These are phyloP conservation scores for Acropternis orthonyx DNA, from an alignment of 2,797 vertebrate genomes.

Conservation along the genomic window DNA sequence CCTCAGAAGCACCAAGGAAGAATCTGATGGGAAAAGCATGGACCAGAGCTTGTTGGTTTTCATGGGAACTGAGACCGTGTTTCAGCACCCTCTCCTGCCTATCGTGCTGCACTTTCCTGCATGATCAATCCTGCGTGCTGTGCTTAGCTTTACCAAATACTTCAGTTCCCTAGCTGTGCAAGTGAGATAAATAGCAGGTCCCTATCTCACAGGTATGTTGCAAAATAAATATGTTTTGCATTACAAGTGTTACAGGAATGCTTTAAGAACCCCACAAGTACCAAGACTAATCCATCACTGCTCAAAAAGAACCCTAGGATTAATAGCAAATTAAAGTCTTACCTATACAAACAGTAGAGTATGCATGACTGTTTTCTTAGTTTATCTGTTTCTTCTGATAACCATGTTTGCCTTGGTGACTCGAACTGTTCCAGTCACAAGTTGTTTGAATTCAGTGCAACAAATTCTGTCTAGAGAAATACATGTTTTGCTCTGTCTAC, in stretches of 20 bases:
- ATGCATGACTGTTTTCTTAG: not conserved
- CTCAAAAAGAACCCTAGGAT: not conserved
- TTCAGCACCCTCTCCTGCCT: not conserved
- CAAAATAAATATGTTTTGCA: slow-evolving; percentile 1
- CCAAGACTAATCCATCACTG: not conserved
- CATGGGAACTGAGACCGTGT: not conserved
- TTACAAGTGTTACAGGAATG: not conserved
- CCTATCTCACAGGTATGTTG: not conserved
- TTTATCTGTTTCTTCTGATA: slow-evolving; percentile 33
- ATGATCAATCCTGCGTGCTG: not conserved
- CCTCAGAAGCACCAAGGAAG: not conserved
- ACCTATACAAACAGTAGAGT: not conserved
- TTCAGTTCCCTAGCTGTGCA: not conserved
- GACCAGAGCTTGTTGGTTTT: not conserved
- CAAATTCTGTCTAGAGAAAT: not conserved
- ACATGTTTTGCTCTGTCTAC: not conserved
- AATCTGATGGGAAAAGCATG: not conserved
- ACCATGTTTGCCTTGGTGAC: not conserved
- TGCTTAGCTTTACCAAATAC: not conserved
- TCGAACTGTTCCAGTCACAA: not conserved
- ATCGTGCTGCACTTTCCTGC: not conserved
- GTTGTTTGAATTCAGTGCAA: not conserved
- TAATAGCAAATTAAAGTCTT: slow-evolving; percentile 25
- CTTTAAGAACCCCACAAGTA: slow-evolving; percentile 1
- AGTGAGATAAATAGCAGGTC: not conserved